Evolutionary conservation across 2,888 invertebrate genomes (phyloP), one percentile per base, ranked within the genome.

Genomic region (Papilio gigon): DNA sequence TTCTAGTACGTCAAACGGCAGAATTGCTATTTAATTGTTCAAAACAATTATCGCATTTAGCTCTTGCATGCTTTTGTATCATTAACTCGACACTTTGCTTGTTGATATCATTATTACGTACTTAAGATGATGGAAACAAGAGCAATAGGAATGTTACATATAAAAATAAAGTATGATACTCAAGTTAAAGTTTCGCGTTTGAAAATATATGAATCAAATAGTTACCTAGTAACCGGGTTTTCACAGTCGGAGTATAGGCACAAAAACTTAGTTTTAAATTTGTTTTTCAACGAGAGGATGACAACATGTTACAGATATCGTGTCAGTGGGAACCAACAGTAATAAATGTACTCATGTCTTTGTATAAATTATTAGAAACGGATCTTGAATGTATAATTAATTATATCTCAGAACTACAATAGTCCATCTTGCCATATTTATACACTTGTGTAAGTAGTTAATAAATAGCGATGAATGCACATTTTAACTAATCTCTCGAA

Each of bases 301-400:
- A 14, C n/a, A 42, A 3, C 14, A 14, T 20, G 9, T 2, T 44
- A 2, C 11, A 11, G 22, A 4, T 22, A 22, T 47, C 47, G 20
- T 12, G 9, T 20, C 22, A 4, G 11, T 22, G 12, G 11, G 22
- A 47, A 22, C 12, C 20, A 22, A 22, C 11, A 12, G 0, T 47
- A 25, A 27, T 50, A 27, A 25, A 22, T 47, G 4, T 17, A 44
- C 17, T 1, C 6, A 25, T 14, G 47, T 47, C 12, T 50, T 27
- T 20, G 20, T 62, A 47, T 62, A 20, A 27, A 47, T 35, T 44
- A 20, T 14, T 50, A 35, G 33, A 63, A 22, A 50, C 63, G 63
- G 50, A 50, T 50, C 63, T 3, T 63, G 63, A 63, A 63, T 47
- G 47, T 30, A 63, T 63, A 35, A 63, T 47, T 50, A 63, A 35